phyloP scores from a whole-genome alignment of 92 coral and sea anemone genomes.

The Isaurus tuberculatus region DNA sequence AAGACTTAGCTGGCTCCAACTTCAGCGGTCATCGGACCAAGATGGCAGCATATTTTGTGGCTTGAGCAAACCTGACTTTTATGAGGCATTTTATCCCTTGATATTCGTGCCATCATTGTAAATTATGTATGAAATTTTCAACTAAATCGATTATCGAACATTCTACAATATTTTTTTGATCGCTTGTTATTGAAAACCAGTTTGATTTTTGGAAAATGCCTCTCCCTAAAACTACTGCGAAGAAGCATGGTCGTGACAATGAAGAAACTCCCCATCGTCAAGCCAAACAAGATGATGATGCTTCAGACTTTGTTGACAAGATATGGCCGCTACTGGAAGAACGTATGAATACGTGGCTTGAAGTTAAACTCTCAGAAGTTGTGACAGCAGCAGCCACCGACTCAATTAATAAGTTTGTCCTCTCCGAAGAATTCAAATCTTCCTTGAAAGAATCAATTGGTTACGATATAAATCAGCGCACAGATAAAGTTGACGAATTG shows the following conservation, averaged over 20 bases:
- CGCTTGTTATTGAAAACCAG: background rate
- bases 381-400: conserved; percentile 3
- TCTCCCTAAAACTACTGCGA: background rate
- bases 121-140: background rate
- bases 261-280: background rate
- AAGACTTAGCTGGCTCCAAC: too few species aligned
- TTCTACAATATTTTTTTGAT: background rate
- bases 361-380: background rate
- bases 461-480: conserved; percentile 5
- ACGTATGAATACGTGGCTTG: conserved; percentile 27
- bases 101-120: conserved; percentile 17
- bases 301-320: conserved; percentile 1
- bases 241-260: conserved; percentile 9
- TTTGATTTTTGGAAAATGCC: background rate
- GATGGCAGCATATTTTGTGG: conserved; percentile 11
- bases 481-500: conserved; percentile 7
- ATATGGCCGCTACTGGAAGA: conserved; percentile 22
- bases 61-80: background rate
- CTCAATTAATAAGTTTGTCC: conserved; percentile 10
- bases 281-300: conserved; percentile 9
- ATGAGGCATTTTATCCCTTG: background rate
- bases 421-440: conserved; percentile 23
- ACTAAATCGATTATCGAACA: conserved; percentile 3
- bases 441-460: conserved; percentile 25
- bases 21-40: conserved; percentile 14